These are phyloP conservation scores for Philereme transversata DNA, from an alignment of 2,888 invertebrate genomes.

Conservation along the genomic window DNA sequence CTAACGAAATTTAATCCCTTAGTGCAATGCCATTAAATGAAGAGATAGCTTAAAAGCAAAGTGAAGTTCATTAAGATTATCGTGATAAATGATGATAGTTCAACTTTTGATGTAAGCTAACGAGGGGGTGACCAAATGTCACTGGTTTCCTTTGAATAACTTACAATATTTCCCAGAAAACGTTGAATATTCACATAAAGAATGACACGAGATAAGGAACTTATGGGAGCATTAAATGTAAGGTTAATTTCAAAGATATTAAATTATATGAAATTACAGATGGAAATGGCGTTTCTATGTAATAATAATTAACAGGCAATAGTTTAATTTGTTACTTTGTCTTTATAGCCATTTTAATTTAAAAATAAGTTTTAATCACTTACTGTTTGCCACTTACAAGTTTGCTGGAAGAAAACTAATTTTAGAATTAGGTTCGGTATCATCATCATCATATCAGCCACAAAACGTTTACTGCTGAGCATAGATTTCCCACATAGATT, in stretches of 20 bases:
- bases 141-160: constrained; percentile 15
- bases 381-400: too few species aligned
- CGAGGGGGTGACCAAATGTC: constrained; percentile 17
- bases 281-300: background rate
- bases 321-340: background rate
- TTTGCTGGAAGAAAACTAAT: too few species aligned
- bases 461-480: too few species aligned
- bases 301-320: background rate
- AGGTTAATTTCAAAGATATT: constrained; percentile 14
- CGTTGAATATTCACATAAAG: constrained; percentile 20
- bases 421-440: too few species aligned
- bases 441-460: too few species aligned
- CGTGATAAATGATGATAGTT: constrained; percentile 22
- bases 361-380: too few species aligned
- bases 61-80: constrained; percentile 24
- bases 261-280: constrained; percentile 15
- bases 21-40: constrained; percentile 17
- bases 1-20: constrained; percentile 8
- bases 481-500: too few species aligned
- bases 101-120: constrained; percentile 14
- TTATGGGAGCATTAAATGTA: constrained; percentile 19
- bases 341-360: background rate
- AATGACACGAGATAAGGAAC: constrained; percentile 18
- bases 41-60: constrained; percentile 30
- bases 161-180: constrained; percentile 16